Evolutionary conservation across 2,113 vertebrate species (phyloP).

Genomic region (Campylomormyrus tamandua): DNA sequence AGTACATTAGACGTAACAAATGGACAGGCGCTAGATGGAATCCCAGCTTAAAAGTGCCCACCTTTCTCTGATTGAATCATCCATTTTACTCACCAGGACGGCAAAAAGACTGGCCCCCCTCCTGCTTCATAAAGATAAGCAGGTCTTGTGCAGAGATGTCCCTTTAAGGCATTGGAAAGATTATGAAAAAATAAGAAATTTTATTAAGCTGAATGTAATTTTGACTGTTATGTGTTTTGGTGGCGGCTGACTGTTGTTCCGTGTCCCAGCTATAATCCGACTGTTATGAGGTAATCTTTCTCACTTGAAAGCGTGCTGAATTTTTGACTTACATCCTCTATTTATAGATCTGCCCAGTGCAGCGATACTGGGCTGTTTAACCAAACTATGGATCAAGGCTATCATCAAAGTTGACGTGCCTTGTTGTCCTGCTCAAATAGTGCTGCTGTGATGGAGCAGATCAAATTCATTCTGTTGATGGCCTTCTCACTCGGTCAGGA

Average conservation of each 20-base stretch:
- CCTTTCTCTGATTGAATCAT: background rate
- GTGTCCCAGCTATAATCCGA: background rate
- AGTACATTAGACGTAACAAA: slow-evolving; percentile 10
- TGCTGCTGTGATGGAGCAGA: background rate
- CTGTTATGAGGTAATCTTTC: slow-evolving; percentile 21
- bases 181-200: slow-evolving; percentile 10
- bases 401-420: slow-evolving; percentile 10
- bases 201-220: slow-evolving; percentile 11
- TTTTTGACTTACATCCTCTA: slow-evolving; percentile 17
- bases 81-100: background rate
- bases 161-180: slow-evolving; percentile 2
- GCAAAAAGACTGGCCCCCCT: background rate
- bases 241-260: background rate
- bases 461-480: background rate
- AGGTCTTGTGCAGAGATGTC: background rate
- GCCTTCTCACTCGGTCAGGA: background rate
- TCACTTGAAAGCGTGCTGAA: slow-evolving; percentile 12
- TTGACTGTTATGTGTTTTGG: background rate
- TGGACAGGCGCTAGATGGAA: background rate
- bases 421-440: slow-evolving; percentile 11
- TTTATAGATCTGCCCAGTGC: slow-evolving; percentile 16
- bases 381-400: slow-evolving; percentile 20
- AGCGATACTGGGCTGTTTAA: slow-evolving; percentile 11
- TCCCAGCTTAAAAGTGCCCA: background rate
- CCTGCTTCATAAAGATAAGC: slow-evolving; percentile 11